Base-by-base conservation (phyloP, 2,888 invertebrate genomes). In the Nasonia oneida region DNA sequence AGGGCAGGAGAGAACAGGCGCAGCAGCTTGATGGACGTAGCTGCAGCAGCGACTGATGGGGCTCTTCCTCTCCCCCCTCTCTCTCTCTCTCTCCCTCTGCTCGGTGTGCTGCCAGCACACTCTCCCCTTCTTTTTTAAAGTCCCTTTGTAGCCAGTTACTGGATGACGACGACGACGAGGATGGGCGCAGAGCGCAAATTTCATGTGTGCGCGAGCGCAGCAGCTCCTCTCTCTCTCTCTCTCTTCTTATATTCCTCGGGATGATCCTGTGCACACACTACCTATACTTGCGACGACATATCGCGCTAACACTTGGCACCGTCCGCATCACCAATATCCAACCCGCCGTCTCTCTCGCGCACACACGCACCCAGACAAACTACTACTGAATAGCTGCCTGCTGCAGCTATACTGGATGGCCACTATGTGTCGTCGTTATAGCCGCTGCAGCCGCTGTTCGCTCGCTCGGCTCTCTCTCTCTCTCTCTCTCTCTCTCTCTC, bases 91-190 rank as follows among this genome's bases (percentile, higher is more conserved):
- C 33, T 14, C 23, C 14, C 10, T 37, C 33, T 23, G 37, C 14
- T 61, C 57, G n/a, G 57, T 15, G 14, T 33, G 33, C 33, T 33
- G 67, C 23, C 33, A 0, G 23, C 61, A 37, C 33, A 12, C 39
- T 70, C 70, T 70, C 70, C 37, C 33, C 33, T 37, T 33, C 70
- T 37, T 37, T 70, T 70, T 70, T 61, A 18, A 61, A 61, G 57
- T 61, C 57, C 57, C 57, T 61, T 57, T 61, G 57, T n/a, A n/a
- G 3, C n/a, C 23, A 8, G 61, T 6, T 61, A 4, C 47, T 61
- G 61, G 61, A 61, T 61, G 23, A 18, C 61, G 61, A 47, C 47
- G 47, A 12, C 10, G 42, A 42, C 10, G 42, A 42, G 12, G 47
- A 47, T 47, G 47, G 47, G 47, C 47, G 47, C 47, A 47, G 47